phyloP scores from a whole-genome alignment of 2,797 vertebrate species.

The Acomys russatus region DNA sequence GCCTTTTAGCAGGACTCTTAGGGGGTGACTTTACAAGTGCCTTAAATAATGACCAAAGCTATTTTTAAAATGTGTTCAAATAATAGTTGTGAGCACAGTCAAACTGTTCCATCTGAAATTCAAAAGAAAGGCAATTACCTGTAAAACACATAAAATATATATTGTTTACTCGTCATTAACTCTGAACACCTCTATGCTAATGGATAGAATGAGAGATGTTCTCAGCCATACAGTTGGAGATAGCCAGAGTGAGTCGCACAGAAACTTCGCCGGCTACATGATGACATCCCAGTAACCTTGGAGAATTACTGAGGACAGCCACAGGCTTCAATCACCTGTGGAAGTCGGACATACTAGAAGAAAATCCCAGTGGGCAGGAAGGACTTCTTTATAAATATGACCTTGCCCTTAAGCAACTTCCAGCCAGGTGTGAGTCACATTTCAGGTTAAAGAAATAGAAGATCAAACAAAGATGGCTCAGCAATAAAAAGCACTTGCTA shows the following conservation, averaged over 20 bases:
- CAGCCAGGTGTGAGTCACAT: neutral
- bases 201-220: constrained; percentile 62
- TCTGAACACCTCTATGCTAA: constrained; percentile 78
- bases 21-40: constrained; percentile 67
- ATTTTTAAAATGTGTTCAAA: constrained; percentile 78
- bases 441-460: constrained; percentile 10
- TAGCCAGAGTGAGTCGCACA: constrained; percentile 13
- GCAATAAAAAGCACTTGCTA: neutral
- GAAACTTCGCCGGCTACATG: constrained; percentile 30
- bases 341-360: constrained; percentile 44
- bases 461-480: neutral
- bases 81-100: constrained; percentile 74
- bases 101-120: constrained; percentile 75
- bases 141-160: constrained; percentile 78
- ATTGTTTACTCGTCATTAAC: constrained; percentile 83
- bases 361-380: neutral
- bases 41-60: constrained; percentile 80
- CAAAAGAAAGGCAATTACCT: constrained; percentile 81
- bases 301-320: constrained; percentile 55
- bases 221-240: constrained; percentile 45
- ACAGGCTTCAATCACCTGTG: constrained; percentile 55
- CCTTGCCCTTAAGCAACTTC: constrained; percentile 5
- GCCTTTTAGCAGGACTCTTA: constrained; percentile 69
- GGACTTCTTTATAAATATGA: constrained; percentile 48
- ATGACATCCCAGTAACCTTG: constrained; percentile 59